Evolutionary conservation across 1,140 invertebrate species (phyloP).

Genomic region (Phymastichus coffea): DNA sequence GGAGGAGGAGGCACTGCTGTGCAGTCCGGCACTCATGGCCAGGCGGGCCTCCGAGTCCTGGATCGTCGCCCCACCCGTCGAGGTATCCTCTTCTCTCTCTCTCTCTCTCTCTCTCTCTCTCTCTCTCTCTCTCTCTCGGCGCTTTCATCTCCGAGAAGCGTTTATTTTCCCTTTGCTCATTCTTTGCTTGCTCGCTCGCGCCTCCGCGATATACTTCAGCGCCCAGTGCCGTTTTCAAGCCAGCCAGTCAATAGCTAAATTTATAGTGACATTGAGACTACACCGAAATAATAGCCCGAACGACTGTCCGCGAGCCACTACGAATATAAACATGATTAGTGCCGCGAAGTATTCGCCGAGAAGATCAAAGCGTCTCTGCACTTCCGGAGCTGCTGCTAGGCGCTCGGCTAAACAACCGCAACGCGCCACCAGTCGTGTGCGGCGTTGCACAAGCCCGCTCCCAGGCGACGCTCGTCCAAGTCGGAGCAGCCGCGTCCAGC

Average conservation of each 20-base stretch:
- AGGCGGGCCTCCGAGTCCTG: slow-evolving; percentile 80
- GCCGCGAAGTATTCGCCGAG: neutral
- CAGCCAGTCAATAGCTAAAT: neutral
- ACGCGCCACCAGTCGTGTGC: too few relatives aligned
- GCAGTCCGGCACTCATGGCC: slow-evolving; percentile 80
- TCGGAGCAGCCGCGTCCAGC: too few relatives aligned
- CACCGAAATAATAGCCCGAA: neutral
- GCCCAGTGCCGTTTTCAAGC: neutral
- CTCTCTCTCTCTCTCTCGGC: neutral
- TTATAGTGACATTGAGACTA: slow-evolving; percentile 4
- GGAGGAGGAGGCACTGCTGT: slow-evolving; percentile 81
- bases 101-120: slow-evolving; percentile 2
- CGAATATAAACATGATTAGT: neutral
- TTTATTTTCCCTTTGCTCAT: too few relatives aligned
- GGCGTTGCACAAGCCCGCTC: too few relatives aligned
- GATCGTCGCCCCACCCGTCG: slow-evolving; percentile 80
- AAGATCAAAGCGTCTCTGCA: neutral
- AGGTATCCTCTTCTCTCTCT: slow-evolving; percentile 59
- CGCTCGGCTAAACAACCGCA: neutral
- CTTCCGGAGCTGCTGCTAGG: neutral
- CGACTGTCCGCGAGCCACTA: neutral
- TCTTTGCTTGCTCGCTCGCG: too few relatives aligned
- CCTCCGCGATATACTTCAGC: too few relatives aligned
- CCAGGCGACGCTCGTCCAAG: too few relatives aligned
- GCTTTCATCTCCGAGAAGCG: too few relatives aligned